Base-by-base conservation (phyloP, 2,888 invertebrate genomes). In the Spicauda simplicius region DNA sequence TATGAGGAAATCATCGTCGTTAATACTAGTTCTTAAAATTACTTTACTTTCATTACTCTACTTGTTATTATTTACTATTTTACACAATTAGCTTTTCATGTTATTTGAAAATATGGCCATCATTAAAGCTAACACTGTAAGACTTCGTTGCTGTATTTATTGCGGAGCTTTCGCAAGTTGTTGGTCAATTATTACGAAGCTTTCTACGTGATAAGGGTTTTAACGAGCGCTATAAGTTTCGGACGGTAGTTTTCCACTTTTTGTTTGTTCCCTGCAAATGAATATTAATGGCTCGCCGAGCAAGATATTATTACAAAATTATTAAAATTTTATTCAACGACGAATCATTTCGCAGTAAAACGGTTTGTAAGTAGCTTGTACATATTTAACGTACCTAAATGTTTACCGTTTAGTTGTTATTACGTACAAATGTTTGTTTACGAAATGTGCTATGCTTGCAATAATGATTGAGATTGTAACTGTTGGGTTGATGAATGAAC, bases 401-500 rank as follows among this genome's bases (percentile, higher is more conserved):
- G 57, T 41, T 33, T 48, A 16, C 41, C 20, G 52, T 14, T 20
- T 52, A 20, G 7, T 58, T 50, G 37, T 16, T 3, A 7, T 1
- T n/a, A 48, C n/a, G 48, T 30, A 50, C 16, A 30, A n/a, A 59
- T n/a, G 20, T 45, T n/a, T n/a, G 45, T 58, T 37, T 45, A 20
- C 58, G 41, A 56, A 56, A 18, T 18, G 56, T 18, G 37, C 37
- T 18, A 18, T 12, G 14, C 14, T 0, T 18, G 37, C 57, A 52
- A 53, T 50, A 41, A 37, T 50, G 16, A 37, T 25, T 25, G 33
- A 59, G 57, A 52, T 58, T 53, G 58, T 59, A 50, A 55, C 33
- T 19, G 59, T 59, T 12, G 25, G n/a, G 45, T 45, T 53, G 62
- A 69, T 69, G 64, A 69, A 71, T 69, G 67, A 66, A 67, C 59